A percentile compares a stretch with the other conserved stretches of the same genome.
phyloP scores from a whole-genome alignment of 2,113 vertebrate species.

The Elachura formosa region DNA sequence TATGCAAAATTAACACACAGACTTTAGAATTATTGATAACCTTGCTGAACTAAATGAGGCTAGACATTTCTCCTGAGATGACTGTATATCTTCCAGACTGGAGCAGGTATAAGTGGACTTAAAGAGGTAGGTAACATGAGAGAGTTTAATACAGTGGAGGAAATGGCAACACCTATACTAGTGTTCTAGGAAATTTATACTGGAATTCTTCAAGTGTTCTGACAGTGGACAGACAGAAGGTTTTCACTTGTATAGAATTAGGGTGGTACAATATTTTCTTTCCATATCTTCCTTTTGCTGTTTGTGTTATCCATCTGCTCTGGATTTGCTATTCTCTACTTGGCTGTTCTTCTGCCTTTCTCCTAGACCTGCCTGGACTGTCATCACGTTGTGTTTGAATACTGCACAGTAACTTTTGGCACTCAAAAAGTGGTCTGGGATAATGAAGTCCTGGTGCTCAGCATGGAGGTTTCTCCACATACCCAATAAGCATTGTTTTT shows the following conservation, averaged over 20 bases:
- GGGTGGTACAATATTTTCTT: not conserved
- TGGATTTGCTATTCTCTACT: not conserved
- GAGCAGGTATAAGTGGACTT: not conserved
- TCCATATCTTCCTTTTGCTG: not conserved
- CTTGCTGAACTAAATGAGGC: not conserved
- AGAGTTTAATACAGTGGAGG: not conserved
- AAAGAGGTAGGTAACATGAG: not conserved
- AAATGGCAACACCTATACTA: not conserved
- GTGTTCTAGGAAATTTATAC: not conserved
- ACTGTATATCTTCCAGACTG: accelerated
- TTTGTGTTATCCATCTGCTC: not conserved
- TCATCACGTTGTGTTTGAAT: not conserved
- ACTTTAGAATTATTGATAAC: not conserved
- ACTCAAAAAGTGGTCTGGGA: not conserved
- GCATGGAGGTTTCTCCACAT: not conserved
- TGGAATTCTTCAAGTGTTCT: not conserved
- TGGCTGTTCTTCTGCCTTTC: not conserved
- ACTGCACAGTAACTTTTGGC: not conserved
- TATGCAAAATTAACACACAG: not conserved
- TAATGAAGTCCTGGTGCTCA: not conserved
- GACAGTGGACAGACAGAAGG: not conserved
- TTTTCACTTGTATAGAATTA: not conserved
- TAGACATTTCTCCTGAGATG: not conserved
- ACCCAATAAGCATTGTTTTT: not conserved
- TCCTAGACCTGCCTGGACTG: not conserved